Percentiles rank a stretch among this genome's conserved stretches.
Evolutionary conservation across 35 echinoderm and acorn worm genomes (phyloP).

Genomic region (Antedon bifida): DNA sequence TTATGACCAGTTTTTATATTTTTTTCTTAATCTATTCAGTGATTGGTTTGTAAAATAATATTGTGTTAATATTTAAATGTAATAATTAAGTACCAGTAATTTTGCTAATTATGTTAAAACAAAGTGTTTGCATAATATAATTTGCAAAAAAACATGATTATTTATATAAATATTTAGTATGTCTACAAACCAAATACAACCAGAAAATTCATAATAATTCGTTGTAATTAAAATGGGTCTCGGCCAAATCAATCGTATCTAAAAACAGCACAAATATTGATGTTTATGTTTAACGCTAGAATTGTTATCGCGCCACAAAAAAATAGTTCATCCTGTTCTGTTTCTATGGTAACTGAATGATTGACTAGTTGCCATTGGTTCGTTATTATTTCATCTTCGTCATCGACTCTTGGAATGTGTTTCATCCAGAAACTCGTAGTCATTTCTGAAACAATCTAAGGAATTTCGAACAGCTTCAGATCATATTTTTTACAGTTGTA

Average conservation of each 20-base stretch:
- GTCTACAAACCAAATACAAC: background rate
- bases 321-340: background rate
- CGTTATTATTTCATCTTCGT: background rate
- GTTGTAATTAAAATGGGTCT: background rate
- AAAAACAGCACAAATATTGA: background rate
- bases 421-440: background rate
- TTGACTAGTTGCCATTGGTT: background rate
- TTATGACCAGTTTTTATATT: too few species aligned
- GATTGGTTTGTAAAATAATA: too few species aligned
- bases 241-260: background rate
- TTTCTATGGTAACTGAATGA: background rate
- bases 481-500: background rate
- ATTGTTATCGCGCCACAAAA: background rate
- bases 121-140: too few species aligned
- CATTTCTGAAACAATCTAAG: background rate
- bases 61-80: too few species aligned
- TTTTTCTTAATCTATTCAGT: too few species aligned
- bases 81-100: too few species aligned
- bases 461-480: background rate
- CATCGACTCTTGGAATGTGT: background rate
- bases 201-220: background rate
- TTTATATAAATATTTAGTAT: too few species aligned
- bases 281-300: background rate
- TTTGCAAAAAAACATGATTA: too few species aligned
- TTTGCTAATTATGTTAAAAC: too few species aligned